These are phyloP conservation scores for Pagrus major DNA, from an alignment of 2,113 vertebrate species.

Conservation along the genomic window DNA sequence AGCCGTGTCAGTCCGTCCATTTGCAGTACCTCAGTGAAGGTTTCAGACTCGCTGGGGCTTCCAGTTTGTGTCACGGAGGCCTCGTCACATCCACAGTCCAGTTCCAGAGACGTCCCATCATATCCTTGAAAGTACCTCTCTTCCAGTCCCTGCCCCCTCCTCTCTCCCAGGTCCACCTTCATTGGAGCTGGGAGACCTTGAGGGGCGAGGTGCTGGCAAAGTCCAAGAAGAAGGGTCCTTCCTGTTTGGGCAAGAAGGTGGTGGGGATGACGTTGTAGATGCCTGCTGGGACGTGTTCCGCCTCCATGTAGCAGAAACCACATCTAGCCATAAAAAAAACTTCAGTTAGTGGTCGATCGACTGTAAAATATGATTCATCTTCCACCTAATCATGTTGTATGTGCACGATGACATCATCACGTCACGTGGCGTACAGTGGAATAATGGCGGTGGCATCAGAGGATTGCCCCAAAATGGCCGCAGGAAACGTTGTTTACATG, in stretches of 20 bases:
- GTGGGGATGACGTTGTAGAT: slow-evolving; percentile 96
- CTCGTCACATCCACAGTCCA: slow-evolving; percentile 9
- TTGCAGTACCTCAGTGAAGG: not conserved
- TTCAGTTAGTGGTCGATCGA: no score
- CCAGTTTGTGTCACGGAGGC: slow-evolving; percentile 10
- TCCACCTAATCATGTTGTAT: no score
- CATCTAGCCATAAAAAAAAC: slow-evolving; percentile 82
- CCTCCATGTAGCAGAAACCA: slow-evolving; percentile 96
- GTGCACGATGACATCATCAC: no score
- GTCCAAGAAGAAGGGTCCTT: slow-evolving; percentile 98
- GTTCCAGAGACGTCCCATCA: slow-evolving; percentile 1
- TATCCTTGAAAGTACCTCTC: not conserved
- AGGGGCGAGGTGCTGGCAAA: slow-evolving; percentile 88
- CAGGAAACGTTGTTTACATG: no score
- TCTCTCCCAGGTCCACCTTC: slow-evolving; percentile 64
- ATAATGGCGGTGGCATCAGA: no score
- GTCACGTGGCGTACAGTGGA: no score
- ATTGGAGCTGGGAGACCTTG: slow-evolving; percentile 94
- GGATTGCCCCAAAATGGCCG: no score
- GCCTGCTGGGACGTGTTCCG: slow-evolving; percentile 89
- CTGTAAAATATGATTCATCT: no score
- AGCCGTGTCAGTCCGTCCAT: not conserved
- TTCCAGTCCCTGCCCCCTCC: not conserved
- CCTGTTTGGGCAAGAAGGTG: slow-evolving; percentile 97
- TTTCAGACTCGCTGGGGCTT: not conserved